Evolutionary conservation across 30 jellyfish, hydroid and myxozoan genomes (phyloP), one percentile per base, ranked within the genome.

Genomic region (Morbakka virulenta): DNA sequence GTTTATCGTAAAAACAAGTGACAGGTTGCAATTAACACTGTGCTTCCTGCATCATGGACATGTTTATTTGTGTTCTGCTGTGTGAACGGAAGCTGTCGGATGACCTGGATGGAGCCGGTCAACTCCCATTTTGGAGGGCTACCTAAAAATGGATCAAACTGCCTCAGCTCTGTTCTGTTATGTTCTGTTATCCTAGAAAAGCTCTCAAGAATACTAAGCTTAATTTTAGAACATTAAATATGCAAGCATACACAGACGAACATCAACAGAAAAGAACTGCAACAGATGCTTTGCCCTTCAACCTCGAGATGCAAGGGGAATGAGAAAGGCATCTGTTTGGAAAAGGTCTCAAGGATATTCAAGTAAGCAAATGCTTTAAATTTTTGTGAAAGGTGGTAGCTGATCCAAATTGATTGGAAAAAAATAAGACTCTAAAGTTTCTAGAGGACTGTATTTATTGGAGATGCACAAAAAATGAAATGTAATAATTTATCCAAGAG

Each of bases 61-160:
- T n/a, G n/a, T n/a, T n/a, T n/a, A n/a, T n/a, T n/a, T n/a, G n/a
- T n/a, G n/a, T n/a, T n/a, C n/a, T n/a, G n/a, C n/a, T n/a, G n/a
- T n/a, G n/a, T n/a, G n/a, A n/a, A n/a, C n/a, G n/a, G n/a, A n/a
- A n/a, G n/a, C n/a, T n/a, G n/a, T 68, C 80, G 80, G 80, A 32
- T 68, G 67, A 32, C 26, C 67, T 68, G 80, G 80, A 30, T 66
- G 24, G 78, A 61, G 78, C 78, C 78, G 62, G 75, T 28, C 77
- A 65, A 25, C 77, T n/a, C 77, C 35, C 77, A 53, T 29, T 28
- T 65, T 41, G 67, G 77, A 65, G 77, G 77, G 35, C 67, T 65
- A 62, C 77, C 77, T 65, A 65, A 65, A 65, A 65, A 62, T 65
- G 17, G 65, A 65, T 30, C 77, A 65, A 65, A n/a, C n/a, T n/a